Base-by-base conservation (phyloP, 2,888 invertebrate genomes). In the Ferdinandea cuprea region DNA sequence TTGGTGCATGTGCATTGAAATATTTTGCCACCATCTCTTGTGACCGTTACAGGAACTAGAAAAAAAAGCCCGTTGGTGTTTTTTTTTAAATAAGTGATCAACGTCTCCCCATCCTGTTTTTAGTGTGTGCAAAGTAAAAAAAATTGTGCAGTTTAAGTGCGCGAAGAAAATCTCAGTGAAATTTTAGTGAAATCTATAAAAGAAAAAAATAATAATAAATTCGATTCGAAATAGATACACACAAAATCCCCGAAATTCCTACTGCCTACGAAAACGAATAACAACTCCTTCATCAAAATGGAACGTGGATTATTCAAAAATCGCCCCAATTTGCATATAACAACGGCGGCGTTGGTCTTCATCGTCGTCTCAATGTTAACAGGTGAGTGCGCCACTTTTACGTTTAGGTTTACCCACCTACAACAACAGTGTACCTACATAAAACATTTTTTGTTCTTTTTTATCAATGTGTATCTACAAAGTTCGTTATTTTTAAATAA, bases 271-370 rank as follows among this genome's bases (percentile, higher is more conserved):
- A 42, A 30, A 71, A 44, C n/a, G 63, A 63, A 65, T 56, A 50
- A 35, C 54, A 50, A 44, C 66, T 25, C 48, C 56, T 65, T 68
- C 61, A 63, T 74, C 66, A 78, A 78, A 72, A 83, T 83, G 83
- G 83, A 69, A 69, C 79, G 79, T 73, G 79, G 81, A 81, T 76
- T 81, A 81, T 73, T 78, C 68, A 72, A 78, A 83, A 78, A 78
- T 40, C 77, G 78, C 42, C 68, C 68, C 13, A 73, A 78, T 78
- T 68, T 78, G 56, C 83, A 78, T 83, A 72, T 52, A 40, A 68
- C 37, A 68, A 63, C 81, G 42, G 37, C 66, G 44, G 66, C 68
- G 25, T 68, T 78, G 78, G 73, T 78, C 63, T 61, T 83, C 72
- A 37, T 73, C 72, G 7, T 83, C 68, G 25, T 73, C 52, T 61